These are phyloP conservation scores for Solea solea DNA, from an alignment of 2,113 vertebrate species.

Conservation along the genomic window DNA sequence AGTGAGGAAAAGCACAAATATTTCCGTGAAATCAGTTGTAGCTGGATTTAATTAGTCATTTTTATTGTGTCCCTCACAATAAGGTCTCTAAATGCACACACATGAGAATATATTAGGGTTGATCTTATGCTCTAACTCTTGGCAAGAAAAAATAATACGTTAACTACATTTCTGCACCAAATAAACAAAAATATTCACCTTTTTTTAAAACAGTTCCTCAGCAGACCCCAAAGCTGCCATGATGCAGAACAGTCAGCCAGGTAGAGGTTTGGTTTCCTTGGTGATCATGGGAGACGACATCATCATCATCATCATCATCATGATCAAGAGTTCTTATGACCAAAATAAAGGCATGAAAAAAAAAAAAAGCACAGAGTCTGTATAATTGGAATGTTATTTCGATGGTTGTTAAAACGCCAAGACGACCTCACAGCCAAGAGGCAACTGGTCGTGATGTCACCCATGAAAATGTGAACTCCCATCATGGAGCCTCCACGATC, in stretches of 20 bases:
- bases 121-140: neutral
- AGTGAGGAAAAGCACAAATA: neutral
- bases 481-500: too few species aligned
- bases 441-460: too few species aligned
- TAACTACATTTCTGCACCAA: neutral
- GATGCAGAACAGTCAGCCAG: neutral
- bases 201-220: neutral
- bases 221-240: neutral
- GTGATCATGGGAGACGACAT: neutral
- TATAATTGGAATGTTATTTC: neutral
- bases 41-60: neutral
- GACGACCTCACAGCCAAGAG: neutral
- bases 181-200: neutral
- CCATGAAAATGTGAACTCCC: too few species aligned
- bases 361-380: too few species aligned
- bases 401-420: slow-evolving; percentile 17
- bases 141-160: neutral
- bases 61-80: neutral
- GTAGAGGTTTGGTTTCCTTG: neutral
- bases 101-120: neutral
- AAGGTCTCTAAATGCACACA: neutral
- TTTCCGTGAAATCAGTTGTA: neutral
- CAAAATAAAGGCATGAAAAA: neutral
- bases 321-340: neutral
- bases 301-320: too few species aligned